Evolutionary conservation across 2,888 invertebrate genomes (phyloP), one percentile per base, ranked within the genome.

Genomic region (Anarsia innoxiella): DNA sequence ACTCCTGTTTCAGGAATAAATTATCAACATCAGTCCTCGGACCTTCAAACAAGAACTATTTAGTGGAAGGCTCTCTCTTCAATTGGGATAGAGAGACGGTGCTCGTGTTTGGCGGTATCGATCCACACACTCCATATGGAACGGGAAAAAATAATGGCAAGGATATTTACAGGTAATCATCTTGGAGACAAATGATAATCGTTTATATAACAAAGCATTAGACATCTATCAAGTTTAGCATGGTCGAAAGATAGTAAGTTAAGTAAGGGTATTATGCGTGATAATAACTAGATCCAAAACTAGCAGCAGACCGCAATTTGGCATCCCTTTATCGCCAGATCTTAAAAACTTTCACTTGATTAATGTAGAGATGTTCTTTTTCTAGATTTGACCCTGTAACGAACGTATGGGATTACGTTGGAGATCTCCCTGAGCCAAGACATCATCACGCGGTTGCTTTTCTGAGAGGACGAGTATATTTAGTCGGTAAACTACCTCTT

Each of bases 371-470:
- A n/a, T n/a, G n/a, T n/a, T n/a, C n/a, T 19, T 12, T n/a, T 26
- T 49, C 1, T 45, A 84, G 88, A 49, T 91, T 88, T 49, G 84
- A 88, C 47, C 87, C 89, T 1, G 80, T 85, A 5, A 75, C 73
- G 3, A 90, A 90, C 59, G 66, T 75, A 10, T 92, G 92, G 92
- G 88, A 89, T 50, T 80, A 83, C 49, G 88, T 90, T 0, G 89
- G 89, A 2, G 88, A 88, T 43, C 79, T 92, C 42, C 92, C 91
- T 0, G 89, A 89, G 53, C 90, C 91, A 0, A 79, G 92, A 40
- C 90, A 90, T 56, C 90, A 91, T 57, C 91, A 91, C 59, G 87
- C 89, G 0, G 87, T 89, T 0, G 88, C 86, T 10, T 89, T 89
- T 52, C 70, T 90, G 30, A 84, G 87, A 51, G 90, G 89, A 39